A percentile compares a stretch with the other conserved stretches of the same genome.
These are phyloP conservation scores for Drosophila guanche DNA, from an alignment of 1,140 invertebrate species.

Conservation along the genomic window DNA sequence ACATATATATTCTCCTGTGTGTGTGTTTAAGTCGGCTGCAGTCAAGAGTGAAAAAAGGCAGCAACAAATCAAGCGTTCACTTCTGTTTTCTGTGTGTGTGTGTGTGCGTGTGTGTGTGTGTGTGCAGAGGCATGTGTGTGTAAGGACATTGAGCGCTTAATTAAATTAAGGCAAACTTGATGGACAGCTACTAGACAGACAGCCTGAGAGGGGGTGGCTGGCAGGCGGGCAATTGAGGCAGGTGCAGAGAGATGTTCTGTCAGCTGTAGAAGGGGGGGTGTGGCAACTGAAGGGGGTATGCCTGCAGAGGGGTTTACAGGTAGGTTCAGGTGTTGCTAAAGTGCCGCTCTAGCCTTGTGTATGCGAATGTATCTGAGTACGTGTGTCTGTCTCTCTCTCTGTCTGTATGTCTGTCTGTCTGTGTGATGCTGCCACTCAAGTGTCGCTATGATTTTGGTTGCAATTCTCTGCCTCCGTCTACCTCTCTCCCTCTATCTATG, in stretches of 20 bases:
- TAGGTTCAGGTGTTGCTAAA: conserved; percentile 70
- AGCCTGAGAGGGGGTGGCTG: conserved; percentile 27
- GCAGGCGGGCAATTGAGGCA: not conserved
- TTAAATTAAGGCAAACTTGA: conserved; percentile 79
- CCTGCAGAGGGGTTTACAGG: not conserved
- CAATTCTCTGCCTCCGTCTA: conserved; percentile 24
- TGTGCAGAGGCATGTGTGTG: conserved; percentile 23
- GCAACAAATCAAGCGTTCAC: conserved; percentile 70
- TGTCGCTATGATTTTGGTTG: conserved; percentile 54
- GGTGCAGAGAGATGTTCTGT: not conserved
- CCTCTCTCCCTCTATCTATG: not conserved
- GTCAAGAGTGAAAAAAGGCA: conserved; percentile 77
- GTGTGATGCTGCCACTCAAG: conserved; percentile 65
- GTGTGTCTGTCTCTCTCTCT: not conserved
- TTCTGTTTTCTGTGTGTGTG: conserved; percentile 32
- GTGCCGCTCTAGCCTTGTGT: conserved; percentile 39
- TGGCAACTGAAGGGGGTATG: not conserved
- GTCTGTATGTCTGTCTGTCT: conserved; percentile 27
- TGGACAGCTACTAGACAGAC: conserved; percentile 77
- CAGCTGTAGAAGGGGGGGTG: not conserved
- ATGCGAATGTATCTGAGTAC: conserved; percentile 14
- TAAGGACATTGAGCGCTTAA: conserved; percentile 80
- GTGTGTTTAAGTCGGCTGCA: conserved; percentile 54
- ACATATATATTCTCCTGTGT: conserved; percentile 2
- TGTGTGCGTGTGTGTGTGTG: conserved; percentile 31